A percentile compares a stretch with the other conserved stretches of the same genome.
Conservation (phyloP, 2,888 invertebrate genomes). For the Beris morrisii region DNA sequence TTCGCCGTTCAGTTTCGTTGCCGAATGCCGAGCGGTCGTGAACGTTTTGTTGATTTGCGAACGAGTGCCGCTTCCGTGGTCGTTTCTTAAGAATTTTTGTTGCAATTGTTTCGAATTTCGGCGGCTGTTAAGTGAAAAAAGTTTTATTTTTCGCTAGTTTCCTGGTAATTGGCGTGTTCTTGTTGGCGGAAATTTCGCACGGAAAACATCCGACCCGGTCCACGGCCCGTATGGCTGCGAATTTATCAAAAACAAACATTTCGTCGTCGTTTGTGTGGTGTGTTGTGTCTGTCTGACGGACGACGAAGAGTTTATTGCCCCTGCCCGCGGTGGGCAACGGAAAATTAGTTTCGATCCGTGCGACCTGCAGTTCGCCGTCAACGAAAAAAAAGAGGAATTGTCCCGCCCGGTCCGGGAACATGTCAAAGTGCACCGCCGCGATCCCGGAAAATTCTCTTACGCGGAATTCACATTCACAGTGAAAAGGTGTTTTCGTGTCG, state of each 20-base stretch:
- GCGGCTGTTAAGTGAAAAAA: no score
- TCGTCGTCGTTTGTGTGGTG: conserved; percentile 6
- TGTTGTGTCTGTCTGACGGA: conserved; percentile 31
- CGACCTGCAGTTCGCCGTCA: neutral
- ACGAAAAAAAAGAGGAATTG: neutral
- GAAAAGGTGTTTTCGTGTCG: no score
- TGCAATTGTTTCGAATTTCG: no score
- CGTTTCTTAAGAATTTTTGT: no score
- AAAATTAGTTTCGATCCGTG: neutral
- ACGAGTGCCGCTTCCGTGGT: no score
- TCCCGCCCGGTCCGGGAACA: neutral
- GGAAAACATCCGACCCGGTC: neutral
- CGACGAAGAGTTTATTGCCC: conserved; percentile 11
- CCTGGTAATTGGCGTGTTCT: neutral
- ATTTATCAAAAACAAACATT: conserved; percentile 1
- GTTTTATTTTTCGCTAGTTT: no score
- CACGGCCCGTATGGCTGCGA: neutral
- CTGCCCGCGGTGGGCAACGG: conserved; percentile 18
- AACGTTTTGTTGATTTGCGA: no score
- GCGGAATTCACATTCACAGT: no score
- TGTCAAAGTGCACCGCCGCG: conserved; percentile 24
- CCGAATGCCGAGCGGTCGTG: no score
- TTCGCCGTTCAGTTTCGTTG: no score
- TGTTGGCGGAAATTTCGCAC: neutral
- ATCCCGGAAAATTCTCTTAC: neutral